These are phyloP conservation scores for Drosophila burlai DNA, from an alignment of 1,140 invertebrate genomes.

Conservation along the genomic window DNA sequence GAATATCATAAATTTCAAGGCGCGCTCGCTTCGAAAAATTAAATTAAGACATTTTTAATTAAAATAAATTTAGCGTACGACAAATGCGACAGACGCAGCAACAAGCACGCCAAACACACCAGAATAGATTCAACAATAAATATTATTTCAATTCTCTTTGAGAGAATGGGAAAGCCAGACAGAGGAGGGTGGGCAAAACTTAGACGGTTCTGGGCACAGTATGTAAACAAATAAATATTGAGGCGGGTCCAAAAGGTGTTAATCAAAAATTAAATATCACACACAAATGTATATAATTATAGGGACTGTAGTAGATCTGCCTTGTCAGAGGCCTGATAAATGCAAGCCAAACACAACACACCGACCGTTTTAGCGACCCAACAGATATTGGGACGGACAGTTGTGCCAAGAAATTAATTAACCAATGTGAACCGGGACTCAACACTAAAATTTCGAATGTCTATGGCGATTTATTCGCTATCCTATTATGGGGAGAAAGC, in stretches of 20 bases:
- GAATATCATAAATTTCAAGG: slow-evolving; percentile 17
- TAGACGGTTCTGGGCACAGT: slow-evolving; percentile 13
- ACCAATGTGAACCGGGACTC: slow-evolving; percentile 33
- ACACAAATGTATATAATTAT: slow-evolving; percentile 4
- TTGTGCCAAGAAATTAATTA: slow-evolving; percentile 81
- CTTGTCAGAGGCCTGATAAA: slow-evolving; percentile 49
- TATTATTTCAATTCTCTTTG: slow-evolving; percentile 40
- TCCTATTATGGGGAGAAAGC: background rate
- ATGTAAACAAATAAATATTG: slow-evolving; percentile 69
- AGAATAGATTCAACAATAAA: slow-evolving; percentile 54
- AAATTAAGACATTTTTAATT: slow-evolving; percentile 79
- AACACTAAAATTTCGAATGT: slow-evolving; percentile 27
- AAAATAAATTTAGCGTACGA: slow-evolving; percentile 76
- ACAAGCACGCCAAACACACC: slow-evolving; percentile 29
- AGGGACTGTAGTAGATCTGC: slow-evolving; percentile 33
- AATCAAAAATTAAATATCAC: slow-evolving; percentile 59
- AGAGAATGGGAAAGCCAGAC: slow-evolving; percentile 3
- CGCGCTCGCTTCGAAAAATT: slow-evolving; percentile 61
- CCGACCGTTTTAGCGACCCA: slow-evolving; percentile 2
- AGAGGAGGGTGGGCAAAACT: background rate
- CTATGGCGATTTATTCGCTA: slow-evolving; percentile 10
- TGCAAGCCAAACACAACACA: slow-evolving; percentile 37
- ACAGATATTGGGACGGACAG: slow-evolving; percentile 35
- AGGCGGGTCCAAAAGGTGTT: slow-evolving; percentile 63
- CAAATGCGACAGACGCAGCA: slow-evolving; percentile 39